Evolutionary conservation across 2,797 vertebrate species (phyloP).

Genomic region (Agapornis canus): DNA sequence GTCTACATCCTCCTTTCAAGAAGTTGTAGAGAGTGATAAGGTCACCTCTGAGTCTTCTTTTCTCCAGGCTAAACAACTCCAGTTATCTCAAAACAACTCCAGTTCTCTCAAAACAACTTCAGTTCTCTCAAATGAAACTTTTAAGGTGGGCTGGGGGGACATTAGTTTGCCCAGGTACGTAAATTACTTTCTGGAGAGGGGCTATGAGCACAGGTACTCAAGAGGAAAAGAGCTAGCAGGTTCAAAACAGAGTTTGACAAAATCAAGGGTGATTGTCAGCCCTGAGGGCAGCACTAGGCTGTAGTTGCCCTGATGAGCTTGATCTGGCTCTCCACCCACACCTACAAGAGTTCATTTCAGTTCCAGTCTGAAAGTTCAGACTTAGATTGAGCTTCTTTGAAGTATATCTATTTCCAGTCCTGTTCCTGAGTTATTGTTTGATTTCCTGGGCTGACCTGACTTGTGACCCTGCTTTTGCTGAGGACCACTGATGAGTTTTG

Average conservation of each 20-base stretch:
- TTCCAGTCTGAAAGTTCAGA: neutral
- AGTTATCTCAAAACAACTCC: no score
- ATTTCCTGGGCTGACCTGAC: neutral
- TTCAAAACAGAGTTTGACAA: neutral
- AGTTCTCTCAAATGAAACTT: no score
- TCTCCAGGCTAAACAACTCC: no score
- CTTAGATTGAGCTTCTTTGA: rapidly evolving
- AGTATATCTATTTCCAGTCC: rapidly evolving
- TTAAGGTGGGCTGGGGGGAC: neutral
- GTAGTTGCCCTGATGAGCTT: neutral
- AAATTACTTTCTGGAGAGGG: neutral
- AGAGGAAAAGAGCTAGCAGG: neutral
- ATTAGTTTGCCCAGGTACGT: neutral
- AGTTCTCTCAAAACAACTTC: no score
- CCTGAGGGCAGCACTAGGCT: neutral
- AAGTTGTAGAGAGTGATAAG: no score
- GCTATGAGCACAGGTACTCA: neutral
- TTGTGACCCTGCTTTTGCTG: neutral
- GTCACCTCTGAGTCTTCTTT: no score
- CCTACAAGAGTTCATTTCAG: neutral
- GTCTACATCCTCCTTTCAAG: no score
- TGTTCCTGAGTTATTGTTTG: neutral
- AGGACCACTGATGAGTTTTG: neutral
- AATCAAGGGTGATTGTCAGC: neutral
- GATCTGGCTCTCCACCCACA: neutral